Conservation (phyloP, 2,888 invertebrate genomes). For the Anthophora plumipes region DNA sequence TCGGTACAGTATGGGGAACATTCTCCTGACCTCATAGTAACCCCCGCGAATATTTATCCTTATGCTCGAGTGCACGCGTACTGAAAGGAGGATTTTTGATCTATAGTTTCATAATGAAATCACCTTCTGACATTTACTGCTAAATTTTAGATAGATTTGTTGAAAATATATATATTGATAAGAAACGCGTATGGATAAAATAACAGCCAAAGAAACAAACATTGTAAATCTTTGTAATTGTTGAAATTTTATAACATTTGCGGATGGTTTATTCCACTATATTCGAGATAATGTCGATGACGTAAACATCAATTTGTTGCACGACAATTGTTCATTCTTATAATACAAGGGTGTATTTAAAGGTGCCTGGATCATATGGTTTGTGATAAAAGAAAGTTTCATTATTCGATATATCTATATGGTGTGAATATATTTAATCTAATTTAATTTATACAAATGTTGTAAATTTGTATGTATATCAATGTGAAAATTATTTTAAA, state of each 20-base stretch:
- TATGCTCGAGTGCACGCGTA: conserved; percentile 1
- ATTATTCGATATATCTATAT: conserved; percentile 33
- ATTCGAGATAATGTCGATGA: background rate
- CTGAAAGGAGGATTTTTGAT: background rate
- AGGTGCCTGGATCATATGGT: conserved; percentile 75
- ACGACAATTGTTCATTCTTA: conserved; percentile 18
- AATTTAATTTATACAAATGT: conserved; percentile 46
- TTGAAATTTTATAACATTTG: conserved; percentile 8
- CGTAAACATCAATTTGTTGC: conserved; percentile 14
- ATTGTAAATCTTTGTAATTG: background rate
- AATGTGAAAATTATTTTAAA: conserved; percentile 26
- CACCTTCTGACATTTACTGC: background rate
- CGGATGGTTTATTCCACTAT: background rate
- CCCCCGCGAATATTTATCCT: background rate
- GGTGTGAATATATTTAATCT: conserved; percentile 16
- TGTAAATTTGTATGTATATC: conserved; percentile 23
- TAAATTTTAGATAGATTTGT: background rate
- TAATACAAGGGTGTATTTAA: conserved; percentile 55
- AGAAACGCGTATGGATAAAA: background rate
- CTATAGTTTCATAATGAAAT: background rate
- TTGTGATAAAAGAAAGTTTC: conserved; percentile 54
- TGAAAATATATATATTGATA: background rate
- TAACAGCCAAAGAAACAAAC: conserved; percentile 55
- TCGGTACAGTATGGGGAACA: background rate
- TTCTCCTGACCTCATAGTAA: background rate